A percentile compares a stretch with the other conserved stretches of the same genome.
These are phyloP conservation scores for Panurus biarmicus DNA, from an alignment of 2,113 vertebrate genomes.

Conservation along the genomic window DNA sequence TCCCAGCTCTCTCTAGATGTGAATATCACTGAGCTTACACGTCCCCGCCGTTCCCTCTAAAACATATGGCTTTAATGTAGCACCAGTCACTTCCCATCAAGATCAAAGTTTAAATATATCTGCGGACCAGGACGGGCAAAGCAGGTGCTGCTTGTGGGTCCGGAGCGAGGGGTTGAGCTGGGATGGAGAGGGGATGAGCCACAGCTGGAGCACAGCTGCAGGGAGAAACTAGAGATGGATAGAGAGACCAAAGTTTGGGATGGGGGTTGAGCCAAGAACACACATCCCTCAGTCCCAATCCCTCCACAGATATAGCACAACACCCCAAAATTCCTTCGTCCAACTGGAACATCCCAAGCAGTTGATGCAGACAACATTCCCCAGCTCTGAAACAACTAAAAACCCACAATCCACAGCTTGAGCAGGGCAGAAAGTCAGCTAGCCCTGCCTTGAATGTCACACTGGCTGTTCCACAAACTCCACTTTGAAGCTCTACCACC, in stretches of 20 bases:
- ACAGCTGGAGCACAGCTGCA: not conserved
- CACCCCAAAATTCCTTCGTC: not conserved
- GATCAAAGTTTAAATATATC: conserved; percentile 51
- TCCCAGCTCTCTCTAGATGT: conserved; percentile 47
- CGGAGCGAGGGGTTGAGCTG: fast-evolving
- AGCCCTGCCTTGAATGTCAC: not conserved
- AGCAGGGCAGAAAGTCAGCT: not conserved
- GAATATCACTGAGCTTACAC: conserved; percentile 57
- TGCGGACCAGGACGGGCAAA: not conserved
- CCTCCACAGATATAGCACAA: fast-evolving
- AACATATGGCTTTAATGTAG: conserved; percentile 53
- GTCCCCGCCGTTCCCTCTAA: conserved; percentile 20
- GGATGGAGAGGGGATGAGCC: not conserved
- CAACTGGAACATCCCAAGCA: not conserved
- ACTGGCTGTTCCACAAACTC: not conserved
- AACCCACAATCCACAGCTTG: fast-evolving
- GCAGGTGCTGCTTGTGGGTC: not conserved
- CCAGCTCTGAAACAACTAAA: not conserved
- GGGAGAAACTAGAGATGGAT: not conserved
- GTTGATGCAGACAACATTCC: not conserved
- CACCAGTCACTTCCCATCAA: conserved; percentile 47
- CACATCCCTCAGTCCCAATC: not conserved
- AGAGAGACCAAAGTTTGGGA: not conserved
- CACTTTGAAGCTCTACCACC: not conserved
- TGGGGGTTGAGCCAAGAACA: not conserved